These are phyloP conservation scores for Odontophorus gujanensis DNA, from an alignment of 2,113 vertebrate species.

Conservation along the genomic window DNA sequence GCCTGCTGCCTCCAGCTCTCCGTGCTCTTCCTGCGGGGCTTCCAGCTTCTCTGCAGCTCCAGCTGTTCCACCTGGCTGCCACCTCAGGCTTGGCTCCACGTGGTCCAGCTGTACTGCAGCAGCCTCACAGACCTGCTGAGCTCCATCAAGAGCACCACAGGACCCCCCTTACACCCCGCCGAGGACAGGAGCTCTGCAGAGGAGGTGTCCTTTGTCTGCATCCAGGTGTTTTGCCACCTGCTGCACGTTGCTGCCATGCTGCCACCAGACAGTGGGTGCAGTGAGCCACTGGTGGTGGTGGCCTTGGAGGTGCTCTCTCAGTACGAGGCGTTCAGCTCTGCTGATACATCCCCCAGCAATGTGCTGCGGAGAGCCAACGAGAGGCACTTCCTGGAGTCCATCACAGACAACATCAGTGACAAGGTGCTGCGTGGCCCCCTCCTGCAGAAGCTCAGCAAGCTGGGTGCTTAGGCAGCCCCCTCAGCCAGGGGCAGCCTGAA, in stretches of 20 bases:
- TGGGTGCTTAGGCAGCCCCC: constrained; percentile 52
- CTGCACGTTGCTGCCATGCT: constrained; percentile 95
- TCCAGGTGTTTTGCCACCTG: constrained; percentile 93
- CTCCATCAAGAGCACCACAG: constrained; percentile 66
- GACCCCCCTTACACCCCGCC: neutral
- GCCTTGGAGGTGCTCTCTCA: constrained; percentile 89
- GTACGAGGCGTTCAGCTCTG: constrained; percentile 80
- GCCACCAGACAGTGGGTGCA: constrained; percentile 70
- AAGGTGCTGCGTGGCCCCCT: constrained; percentile 84
- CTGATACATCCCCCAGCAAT: constrained; percentile 77
- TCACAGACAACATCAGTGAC: constrained; percentile 82
- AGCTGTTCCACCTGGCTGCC: constrained; percentile 90
- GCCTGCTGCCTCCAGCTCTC: constrained; percentile 88
- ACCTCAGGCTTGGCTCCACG: constrained; percentile 81
- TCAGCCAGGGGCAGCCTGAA: accelerated
- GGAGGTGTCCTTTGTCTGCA: constrained; percentile 88
- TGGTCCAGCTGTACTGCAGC: constrained; percentile 83
- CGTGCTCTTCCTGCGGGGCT: constrained; percentile 85
- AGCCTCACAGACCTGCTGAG: constrained; percentile 82
- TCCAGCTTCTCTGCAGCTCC: constrained; percentile 94
- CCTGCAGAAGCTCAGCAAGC: constrained; percentile 91
- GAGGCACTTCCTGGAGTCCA: constrained; percentile 87
- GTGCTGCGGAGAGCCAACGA: constrained; percentile 85
- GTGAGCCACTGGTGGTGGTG: constrained; percentile 84
- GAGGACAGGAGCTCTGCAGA: constrained; percentile 56